Evolutionary conservation across 2,888 invertebrate genomes (phyloP), one percentile per base, ranked within the genome.

Genomic region (Diadegma fenestrale): DNA sequence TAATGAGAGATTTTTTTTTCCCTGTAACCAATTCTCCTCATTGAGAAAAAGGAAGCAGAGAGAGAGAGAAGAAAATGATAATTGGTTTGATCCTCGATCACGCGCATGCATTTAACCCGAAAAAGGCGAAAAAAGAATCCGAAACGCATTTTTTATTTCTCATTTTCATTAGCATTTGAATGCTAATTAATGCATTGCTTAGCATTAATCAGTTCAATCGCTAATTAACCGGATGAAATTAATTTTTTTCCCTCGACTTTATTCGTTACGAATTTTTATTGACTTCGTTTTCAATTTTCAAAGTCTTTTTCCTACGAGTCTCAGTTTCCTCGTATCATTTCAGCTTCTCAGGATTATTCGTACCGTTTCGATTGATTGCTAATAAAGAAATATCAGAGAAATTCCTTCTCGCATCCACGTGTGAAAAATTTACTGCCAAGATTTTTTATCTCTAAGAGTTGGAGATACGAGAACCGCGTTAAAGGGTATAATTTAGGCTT

Each of bases 11-110:
- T 14, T 8, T 54, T 58, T 45, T 69, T 78, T 30, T 69, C 45
- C 19, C n/a, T n/a, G 19, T 19, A 12, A 78, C 17, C 30, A 43
- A 43, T 69, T 58, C 66, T 77, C 17, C 37, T 26, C n/a, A 19
- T 14, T 41, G 58, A 48, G 30, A 30, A 8, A 63, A 37, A 71
- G 48, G 33, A 54, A 33, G 33, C 33, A 33, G 33, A 33, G 33
- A 45, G 58, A 54, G 69, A 61, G 43, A 71, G 69, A 61, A 58
- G 22, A 22, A 37, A 37, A 64, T 61, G 41, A 79, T 22, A 69
- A 79, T 79, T 30, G 45, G 14, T 30, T 58, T 48, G 61, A 79
- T 79, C 43, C 19, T 37, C 61, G 26, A 61, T 33, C 7, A 79
- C 61, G 48, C 41, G 22, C n/a, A 41, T 26, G 58, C 43, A 41